Conservation (phyloP, 2,113 vertebrate species). For the Hyaena hyaena region DNA sequence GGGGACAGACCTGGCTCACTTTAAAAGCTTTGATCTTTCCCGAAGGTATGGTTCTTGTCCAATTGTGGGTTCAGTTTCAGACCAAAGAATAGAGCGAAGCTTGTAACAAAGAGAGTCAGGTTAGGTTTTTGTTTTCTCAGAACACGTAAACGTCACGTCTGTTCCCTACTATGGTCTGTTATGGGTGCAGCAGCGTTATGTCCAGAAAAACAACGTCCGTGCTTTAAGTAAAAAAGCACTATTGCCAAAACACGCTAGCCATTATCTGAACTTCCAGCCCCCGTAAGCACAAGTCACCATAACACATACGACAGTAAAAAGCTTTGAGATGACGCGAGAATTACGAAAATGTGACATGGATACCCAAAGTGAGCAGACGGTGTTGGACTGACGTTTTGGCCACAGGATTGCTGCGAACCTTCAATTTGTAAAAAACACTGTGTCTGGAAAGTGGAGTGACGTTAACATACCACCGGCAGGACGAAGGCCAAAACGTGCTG, state of each 20-base stretch:
- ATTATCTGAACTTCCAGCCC: neutral
- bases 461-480: neutral
- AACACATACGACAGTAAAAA: neutral
- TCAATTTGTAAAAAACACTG: neutral
- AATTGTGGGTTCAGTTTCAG: neutral
- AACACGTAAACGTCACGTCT: accelerated
- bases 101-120: neutral
- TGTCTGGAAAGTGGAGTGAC: neutral
- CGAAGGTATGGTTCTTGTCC: slow-evolving; percentile 89
- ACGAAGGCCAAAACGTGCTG: too few species aligned
- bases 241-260: neutral
- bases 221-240: neutral
- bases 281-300: neutral
- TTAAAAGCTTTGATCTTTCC: slow-evolving; percentile 96
- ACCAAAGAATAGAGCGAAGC: neutral
- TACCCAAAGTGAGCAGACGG: neutral
- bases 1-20: slow-evolving; percentile 93
- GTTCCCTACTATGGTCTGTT: neutral
- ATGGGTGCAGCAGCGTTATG: neutral
- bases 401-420: neutral
- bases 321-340: neutral
- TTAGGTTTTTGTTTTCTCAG: neutral
- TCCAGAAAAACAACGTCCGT: neutral
- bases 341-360: neutral
- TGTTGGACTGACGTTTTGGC: neutral